Conservation (phyloP, 1,140 invertebrate genomes). For the Reticulitermes speratus region DNA sequence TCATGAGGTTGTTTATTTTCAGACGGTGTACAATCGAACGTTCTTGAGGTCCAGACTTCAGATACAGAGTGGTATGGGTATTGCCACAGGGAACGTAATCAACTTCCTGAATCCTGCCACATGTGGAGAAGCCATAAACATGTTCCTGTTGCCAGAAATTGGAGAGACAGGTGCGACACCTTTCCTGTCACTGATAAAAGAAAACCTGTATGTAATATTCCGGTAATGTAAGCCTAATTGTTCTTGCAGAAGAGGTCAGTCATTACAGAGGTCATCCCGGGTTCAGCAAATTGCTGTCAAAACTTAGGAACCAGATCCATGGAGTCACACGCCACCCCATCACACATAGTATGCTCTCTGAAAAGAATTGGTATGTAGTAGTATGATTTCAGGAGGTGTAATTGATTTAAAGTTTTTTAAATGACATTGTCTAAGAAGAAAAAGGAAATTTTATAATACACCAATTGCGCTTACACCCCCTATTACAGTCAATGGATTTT, state of each 20-base stretch:
- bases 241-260: conserved; percentile 35
- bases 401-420: too few relatives aligned
- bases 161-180: conserved; percentile 56
- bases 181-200: too few relatives aligned
- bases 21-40: conserved; percentile 60
- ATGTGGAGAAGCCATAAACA: conserved; percentile 63
- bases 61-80: conserved; percentile 64
- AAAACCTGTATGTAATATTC: too few relatives aligned
- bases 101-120: conserved; percentile 53
- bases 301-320: conserved; percentile 66
- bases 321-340: conserved; percentile 64
- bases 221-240: not conserved
- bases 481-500: too few relatives aligned
- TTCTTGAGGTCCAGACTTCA: conserved; percentile 72
- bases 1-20: conserved; percentile 39
- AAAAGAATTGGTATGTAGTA: conserved; percentile 63
- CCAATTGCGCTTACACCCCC: too few relatives aligned
- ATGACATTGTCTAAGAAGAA: too few relatives aligned
- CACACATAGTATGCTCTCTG: conserved; percentile 62
- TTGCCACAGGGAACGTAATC: conserved; percentile 57
- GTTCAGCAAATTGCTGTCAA: conserved; percentile 62
- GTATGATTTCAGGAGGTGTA: not conserved
- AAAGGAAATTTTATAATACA: too few relatives aligned
- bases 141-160: conserved; percentile 69
- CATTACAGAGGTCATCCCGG: conserved; percentile 64